Base-by-base conservation (phyloP, 2,888 invertebrate species). In the Pharmacophagus antenor region DNA sequence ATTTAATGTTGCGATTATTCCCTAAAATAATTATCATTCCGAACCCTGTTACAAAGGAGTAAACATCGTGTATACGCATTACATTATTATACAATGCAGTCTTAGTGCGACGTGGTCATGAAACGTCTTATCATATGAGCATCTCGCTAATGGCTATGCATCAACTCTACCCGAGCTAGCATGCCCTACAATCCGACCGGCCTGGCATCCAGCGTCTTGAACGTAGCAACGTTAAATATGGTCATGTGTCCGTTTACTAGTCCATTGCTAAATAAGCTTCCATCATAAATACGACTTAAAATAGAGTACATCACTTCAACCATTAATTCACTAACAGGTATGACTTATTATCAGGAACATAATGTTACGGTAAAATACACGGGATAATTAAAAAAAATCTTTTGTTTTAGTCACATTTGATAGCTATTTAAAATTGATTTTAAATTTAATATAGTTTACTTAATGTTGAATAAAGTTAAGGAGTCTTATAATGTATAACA, bases 71-170 rank as follows among this genome's bases (percentile, higher is more conserved):
- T 81, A 79, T 65, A 68, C 55, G 63, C 68, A 66, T 69, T 69
- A 70, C 67, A 73, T 75, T 76, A 73, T 22, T 51, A 68, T 72
- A 62, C 79, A 84, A 82, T 77, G 87, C 89, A 89, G 88, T 88
- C 89, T 88, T 89, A 80, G 73, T 79, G 80, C 79, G 78, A 84
- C 81, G 79, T 76, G 76, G 70, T 72, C 77, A 74, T 73, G 71
- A 74, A 77, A 77, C 76, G 63, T 80, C 77, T 80, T 77, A 74
- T 70, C 67, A 69, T 70, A 72, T 50, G 69, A 70, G 69, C 69
- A 71, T 82, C 79, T 77, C 64, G 67, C 73, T 76, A 76, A 55
- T n/a, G 63, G 65, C 70, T 74, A 73, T 61, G 67, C 79, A 82
- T 84, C 76, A 71, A 73, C 73, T 71, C 81, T 85, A 84, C 76